These are phyloP conservation scores for Tonatia bakeri DNA, from an alignment of 2,113 vertebrate species.

Conservation along the genomic window DNA sequence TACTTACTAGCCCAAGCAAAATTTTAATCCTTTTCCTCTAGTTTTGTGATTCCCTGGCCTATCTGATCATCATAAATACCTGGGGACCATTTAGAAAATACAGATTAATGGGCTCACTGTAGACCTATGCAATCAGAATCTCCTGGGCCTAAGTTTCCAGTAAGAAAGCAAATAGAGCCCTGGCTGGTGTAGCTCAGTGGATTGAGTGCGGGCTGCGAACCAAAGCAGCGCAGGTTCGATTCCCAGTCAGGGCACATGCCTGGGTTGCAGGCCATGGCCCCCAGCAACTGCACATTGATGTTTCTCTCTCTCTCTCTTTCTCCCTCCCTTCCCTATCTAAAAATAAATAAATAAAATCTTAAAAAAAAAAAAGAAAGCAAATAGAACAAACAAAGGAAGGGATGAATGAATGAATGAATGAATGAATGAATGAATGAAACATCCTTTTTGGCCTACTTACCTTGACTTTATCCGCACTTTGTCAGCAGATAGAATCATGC, in stretches of 20 bases:
- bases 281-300: too few species aligned
- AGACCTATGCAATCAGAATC: not conserved
- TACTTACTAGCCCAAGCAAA: not conserved
- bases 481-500: not conserved
- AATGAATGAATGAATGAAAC: not conserved
- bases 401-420: not conserved
- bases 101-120: not conserved
- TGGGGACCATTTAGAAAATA: not conserved
- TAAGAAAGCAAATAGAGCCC: not conserved
- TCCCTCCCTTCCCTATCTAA: too few species aligned
- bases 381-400: not conserved
- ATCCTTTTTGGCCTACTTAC: not conserved
- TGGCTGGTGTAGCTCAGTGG: too few species aligned
- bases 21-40: not conserved
- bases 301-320: too few species aligned
- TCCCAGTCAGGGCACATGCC: too few species aligned
- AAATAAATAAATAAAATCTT: too few species aligned
- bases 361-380: not conserved
- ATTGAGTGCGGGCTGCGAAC: too few species aligned
- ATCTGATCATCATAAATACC: not conserved
- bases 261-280: too few species aligned
- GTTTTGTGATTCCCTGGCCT: not conserved
- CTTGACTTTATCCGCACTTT: not conserved
- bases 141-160: not conserved
- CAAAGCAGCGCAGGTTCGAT: too few species aligned